A percentile compares a stretch with the other conserved stretches of the same genome.
These are phyloP conservation scores for Seriola rivoliana DNA, from an alignment of 2,113 vertebrate species.

Conservation along the genomic window DNA sequence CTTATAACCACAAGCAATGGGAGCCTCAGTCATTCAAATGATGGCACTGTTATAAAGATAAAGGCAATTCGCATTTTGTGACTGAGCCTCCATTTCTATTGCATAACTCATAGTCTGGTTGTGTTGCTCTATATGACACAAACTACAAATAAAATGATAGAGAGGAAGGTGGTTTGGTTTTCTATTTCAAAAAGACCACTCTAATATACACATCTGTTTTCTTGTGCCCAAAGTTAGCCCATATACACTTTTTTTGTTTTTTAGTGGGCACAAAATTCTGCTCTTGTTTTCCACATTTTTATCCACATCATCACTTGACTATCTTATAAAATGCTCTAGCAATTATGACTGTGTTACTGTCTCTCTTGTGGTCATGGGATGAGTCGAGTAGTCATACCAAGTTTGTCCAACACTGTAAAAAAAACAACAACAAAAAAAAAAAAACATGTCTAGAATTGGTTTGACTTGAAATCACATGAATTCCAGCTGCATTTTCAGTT, in stretches of 20 bases:
- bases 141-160: conserved; percentile 14
- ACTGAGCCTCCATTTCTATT: conserved; percentile 31
- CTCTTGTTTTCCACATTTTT: conserved; percentile 21
- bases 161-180: conserved; percentile 16
- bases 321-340: conserved; percentile 53
- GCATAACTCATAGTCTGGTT: conserved; percentile 36
- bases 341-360: conserved; percentile 65
- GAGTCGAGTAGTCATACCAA: conserved; percentile 38
- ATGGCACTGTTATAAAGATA: conserved; percentile 15
- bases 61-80: conserved; percentile 29
- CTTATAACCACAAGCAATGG: conserved; percentile 48
- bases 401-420: conserved; percentile 59
- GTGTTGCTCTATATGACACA: conserved; percentile 40
- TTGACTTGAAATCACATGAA: conserved; percentile 54
- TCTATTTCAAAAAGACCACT: neutral
- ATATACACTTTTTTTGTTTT: neutral
- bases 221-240: neutral
- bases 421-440: conserved; percentile 19
- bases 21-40: conserved; percentile 27
- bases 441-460: conserved; percentile 42
- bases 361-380: conserved; percentile 64
- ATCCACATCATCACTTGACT: conserved; percentile 40
- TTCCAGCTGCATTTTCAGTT: conserved; percentile 60
- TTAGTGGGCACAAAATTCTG: conserved; percentile 16
- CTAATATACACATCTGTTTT: neutral